A percentile compares a stretch with the other conserved stretches of the same genome.
phyloP scores from a whole-genome alignment of 1,140 invertebrate genomes.

The Panagrolaimus sp. region DNA sequence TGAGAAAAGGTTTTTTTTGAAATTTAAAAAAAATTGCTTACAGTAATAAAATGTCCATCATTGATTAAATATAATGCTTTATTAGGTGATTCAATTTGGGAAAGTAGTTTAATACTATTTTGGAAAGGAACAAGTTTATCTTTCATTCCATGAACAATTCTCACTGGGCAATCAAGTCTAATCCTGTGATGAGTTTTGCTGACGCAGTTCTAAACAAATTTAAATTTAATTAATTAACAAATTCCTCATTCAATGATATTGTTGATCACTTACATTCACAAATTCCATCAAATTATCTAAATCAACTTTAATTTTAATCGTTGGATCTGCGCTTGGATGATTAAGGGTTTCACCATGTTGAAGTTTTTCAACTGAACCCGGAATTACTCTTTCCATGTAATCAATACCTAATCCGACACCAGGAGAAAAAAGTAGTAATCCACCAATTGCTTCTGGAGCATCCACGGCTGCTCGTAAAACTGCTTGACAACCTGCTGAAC shows the following conservation, averaged over 20 bases:
- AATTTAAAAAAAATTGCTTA: background rate
- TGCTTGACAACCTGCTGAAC: conserved; percentile 29
- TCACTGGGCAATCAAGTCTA: conserved; percentile 23
- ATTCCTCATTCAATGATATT: background rate
- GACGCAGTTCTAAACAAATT: conserved; percentile 26
- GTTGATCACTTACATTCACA: conserved; percentile 22
- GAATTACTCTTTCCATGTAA: conserved; percentile 29
- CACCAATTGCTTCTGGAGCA: conserved; percentile 14
- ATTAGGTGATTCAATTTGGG: conserved; percentile 11
- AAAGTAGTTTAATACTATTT: conserved; percentile 19
- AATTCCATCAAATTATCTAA: conserved; percentile 28
- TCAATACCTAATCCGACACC: conserved; percentile 27
- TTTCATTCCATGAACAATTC: conserved; percentile 34
- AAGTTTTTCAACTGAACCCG: conserved; percentile 20
- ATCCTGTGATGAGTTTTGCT: background rate
- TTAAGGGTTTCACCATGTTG: conserved; percentile 6
- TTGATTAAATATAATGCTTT: conserved; percentile 18
- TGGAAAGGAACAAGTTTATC: conserved; percentile 27
- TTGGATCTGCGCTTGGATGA: conserved; percentile 26
- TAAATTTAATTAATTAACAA: background rate
- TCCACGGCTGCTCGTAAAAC: conserved; percentile 25
- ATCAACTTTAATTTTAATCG: conserved; percentile 21
- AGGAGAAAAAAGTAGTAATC: conserved; percentile 29
- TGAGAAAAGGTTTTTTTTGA: too few relatives aligned
- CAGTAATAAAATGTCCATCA: conserved; percentile 23